phyloP scores from a whole-genome alignment of 2,888 invertebrate species.

The Limnephilus auricula region DNA sequence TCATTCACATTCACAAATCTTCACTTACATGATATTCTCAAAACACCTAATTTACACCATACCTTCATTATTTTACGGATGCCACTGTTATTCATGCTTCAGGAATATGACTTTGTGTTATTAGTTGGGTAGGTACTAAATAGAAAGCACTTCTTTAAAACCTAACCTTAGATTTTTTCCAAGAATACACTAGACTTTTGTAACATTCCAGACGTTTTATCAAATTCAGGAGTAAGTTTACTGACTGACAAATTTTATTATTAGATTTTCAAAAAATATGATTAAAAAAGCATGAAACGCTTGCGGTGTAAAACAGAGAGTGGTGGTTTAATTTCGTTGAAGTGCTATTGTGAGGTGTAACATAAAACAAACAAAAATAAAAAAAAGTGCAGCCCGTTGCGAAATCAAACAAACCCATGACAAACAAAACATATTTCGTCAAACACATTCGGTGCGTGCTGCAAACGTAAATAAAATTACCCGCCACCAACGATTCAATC shows the following conservation, averaged over 20 bases:
- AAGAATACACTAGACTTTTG: background rate
- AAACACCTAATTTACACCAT: too few relatives aligned
- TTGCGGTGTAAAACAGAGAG: background rate
- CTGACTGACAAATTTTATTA: background rate
- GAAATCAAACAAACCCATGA: background rate
- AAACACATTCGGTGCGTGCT: background rate
- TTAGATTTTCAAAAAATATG: background rate
- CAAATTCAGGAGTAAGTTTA: background rate
- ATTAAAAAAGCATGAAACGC: background rate
- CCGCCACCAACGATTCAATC: constrained; percentile 4
- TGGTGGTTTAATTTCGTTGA: background rate
- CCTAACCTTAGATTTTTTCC: too few relatives aligned
- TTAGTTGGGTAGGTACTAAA: too few relatives aligned
- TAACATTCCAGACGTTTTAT: background rate
- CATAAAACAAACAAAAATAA: too few relatives aligned
- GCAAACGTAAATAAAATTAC: constrained; percentile 13
- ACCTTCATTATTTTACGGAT: too few relatives aligned
- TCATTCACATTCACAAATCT: too few relatives aligned
- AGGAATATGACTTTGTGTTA: too few relatives aligned
- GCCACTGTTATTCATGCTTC: too few relatives aligned
- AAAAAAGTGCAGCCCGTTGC: background rate
- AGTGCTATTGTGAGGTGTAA: background rate
- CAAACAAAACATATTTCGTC: background rate
- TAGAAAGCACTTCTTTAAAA: too few relatives aligned
- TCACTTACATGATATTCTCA: too few relatives aligned